Base-by-base conservation (phyloP, 2,797 vertebrate genomes). In the Podarcis lilfordi region DNA sequence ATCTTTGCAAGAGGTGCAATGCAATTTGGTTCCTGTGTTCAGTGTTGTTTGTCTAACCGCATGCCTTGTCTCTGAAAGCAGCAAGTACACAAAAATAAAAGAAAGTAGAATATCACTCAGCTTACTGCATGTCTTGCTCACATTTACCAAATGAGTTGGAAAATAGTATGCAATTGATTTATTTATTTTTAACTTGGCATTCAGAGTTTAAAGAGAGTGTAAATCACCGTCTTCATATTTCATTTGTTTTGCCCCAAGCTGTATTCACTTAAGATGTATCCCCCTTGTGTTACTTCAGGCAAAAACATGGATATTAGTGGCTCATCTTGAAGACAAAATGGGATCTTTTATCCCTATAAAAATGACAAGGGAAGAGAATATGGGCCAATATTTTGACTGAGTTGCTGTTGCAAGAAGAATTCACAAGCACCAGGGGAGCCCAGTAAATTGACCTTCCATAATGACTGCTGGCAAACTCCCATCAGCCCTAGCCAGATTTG, bases 211-310 rank as follows among this genome's bases (percentile, higher is more conserved):
- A 59, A 19, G 71, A 59, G 9, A 74, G 27, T 59, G 45, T 83
- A 68, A 43, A 37, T n/a, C 43, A 71, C 43, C 32, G 35, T 35
- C n/a, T 83, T 84, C 27, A 55, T n/a, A 40, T 66, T 66, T 66
- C 80, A 81, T 10, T 11, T 25, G 29, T 55, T 83, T 50, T 83
- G 43, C 45, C 21, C 66, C 66, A 75, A 27, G 3, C 84, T 10
- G 0, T 29, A 0, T 0, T 74, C 25, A 72, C 32, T 40, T 71
- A 87, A 4, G 23, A 7, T 8, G 27, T 5, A n/a, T 43, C 9
- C 10, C 10, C 13, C 2, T 29, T 68, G 72, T 11, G 2, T 45
- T 37, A 71, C 66, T 25, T 3, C 5, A 85, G 43, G 66, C 27
- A 82, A 69, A 71, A 19, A 0, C 2, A 0, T 19, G 23, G 21